phyloP scores from a whole-genome alignment of 1,140 invertebrate species.

The Nautilus pompilius region DNA sequence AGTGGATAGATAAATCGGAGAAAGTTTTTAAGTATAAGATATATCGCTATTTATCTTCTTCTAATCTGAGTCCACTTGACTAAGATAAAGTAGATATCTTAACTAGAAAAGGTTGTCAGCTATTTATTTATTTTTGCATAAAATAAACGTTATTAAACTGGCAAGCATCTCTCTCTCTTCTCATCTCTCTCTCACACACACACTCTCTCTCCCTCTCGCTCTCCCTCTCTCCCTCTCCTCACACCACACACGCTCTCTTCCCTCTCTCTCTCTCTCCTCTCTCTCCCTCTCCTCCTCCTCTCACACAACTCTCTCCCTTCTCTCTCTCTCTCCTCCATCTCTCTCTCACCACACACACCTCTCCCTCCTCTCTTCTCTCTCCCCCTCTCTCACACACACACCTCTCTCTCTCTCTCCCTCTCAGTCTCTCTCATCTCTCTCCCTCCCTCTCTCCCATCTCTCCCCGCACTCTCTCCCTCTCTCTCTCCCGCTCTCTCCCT shows the following conservation, averaged over 20 bases:
- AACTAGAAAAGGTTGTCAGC: too few relatives aligned
- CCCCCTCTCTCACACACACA: background rate
- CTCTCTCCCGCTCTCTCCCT: background rate
- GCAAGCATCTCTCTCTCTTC: background rate
- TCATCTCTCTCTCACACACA: background rate
- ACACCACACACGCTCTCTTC: conserved; percentile 38
- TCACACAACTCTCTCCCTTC: background rate
- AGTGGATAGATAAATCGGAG: too few relatives aligned
- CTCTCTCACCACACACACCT: conserved; percentile 1
- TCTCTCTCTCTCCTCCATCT: background rate
- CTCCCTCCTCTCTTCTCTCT: background rate
- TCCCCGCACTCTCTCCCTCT: conserved; percentile 4
- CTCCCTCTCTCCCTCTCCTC: conserved; percentile 30
- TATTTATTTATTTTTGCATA: too few relatives aligned
- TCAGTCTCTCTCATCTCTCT: conserved; percentile 5
- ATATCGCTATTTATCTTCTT: too few relatives aligned
- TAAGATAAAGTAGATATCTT: too few relatives aligned
- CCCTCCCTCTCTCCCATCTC: conserved; percentile 1
- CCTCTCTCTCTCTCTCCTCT: conserved; percentile 1
- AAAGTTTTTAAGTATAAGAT: too few relatives aligned
- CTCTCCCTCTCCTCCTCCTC: conserved; percentile 1
- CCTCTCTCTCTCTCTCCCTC: conserved; percentile 6
- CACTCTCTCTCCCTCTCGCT: conserved; percentile 2
- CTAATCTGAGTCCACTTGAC: too few relatives aligned
- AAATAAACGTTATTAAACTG: too few relatives aligned